Conservation (phyloP, 2,113 vertebrate species). For the Anas platyrhynchos region DNA sequence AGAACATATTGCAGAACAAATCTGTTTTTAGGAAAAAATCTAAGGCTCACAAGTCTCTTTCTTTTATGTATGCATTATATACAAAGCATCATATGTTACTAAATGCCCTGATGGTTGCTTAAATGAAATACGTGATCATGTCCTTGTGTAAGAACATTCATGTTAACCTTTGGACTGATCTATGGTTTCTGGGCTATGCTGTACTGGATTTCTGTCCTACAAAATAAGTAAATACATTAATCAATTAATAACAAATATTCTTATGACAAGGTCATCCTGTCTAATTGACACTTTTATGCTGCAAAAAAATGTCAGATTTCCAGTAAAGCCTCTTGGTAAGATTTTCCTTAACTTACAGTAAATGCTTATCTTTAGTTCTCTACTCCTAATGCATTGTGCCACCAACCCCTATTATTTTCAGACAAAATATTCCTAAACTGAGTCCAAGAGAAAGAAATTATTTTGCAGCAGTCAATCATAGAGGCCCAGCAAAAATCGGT, state of each 20-base stretch:
- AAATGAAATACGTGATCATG: neutral
- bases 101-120: neutral
- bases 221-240: too few relatives aligned
- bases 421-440: neutral
- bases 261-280: neutral
- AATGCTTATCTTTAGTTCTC: neutral
- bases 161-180: neutral
- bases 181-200: neutral
- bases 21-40: neutral
- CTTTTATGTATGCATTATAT: neutral
- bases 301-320: neutral
- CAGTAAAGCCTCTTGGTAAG: neutral
- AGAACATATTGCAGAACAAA: neutral
- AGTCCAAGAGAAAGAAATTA: neutral
- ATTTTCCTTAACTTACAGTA: neutral
- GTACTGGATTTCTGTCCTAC: neutral
- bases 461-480: neutral
- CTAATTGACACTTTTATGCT: neutral
- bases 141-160: neutral
- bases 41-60: neutral
- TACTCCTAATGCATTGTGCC: fast-evolving
- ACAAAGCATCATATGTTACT: neutral
- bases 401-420: neutral
- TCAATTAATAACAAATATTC: too few relatives aligned
- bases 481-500: neutral